Base-by-base conservation (phyloP, 2,888 invertebrate genomes). In the Epinotia demarniana region DNA sequence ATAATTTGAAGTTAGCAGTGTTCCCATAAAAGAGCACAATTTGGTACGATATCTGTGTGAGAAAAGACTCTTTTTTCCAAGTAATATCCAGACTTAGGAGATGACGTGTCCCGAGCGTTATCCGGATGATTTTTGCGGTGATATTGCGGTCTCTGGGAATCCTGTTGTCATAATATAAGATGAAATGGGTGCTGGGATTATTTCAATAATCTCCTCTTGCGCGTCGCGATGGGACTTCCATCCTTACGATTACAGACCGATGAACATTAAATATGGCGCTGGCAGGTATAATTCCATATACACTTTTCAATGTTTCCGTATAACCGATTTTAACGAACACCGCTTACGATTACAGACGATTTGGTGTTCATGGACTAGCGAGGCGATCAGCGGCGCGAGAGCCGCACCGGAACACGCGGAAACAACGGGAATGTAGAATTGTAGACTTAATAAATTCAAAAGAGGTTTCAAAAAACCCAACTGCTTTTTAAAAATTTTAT, bases 91-190 rank as follows among this genome's bases (percentile, higher is more conserved):
- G 23, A 67, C 57, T 67, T 53, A n/a, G 0, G 1, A 18, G 61
- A 61, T 33, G 39, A 61, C 61, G 43, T 4, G 62, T 62, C 62
- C 12, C 12, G 58, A 58, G 75, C 27, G 16, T 75, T 75, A 73
- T 69, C 68, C 19, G 19, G 64, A 43, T 60, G 66, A 73, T 62
- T 55, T 73, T 69, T 12, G 68, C 46, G 53, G 73, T 23, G 23
- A 61, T 23, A 68, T 67, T 67, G 33, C 49, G 58, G 11, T 57
- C 57, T 39, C 55, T 55, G 53, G 43, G 58, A 58, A 58, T 69
- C 39, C 43, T 69, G 69, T 27, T 69, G 58, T 60, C 69, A 60
- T 46, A 46, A 69, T 69, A 69, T 60, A 69, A 60, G 58, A 60
- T 27, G 27, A 46, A 69, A 69, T 60, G 60, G 58, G n/a, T 69